phyloP scores from a whole-genome alignment of 2,888 invertebrate species.

The Villa cingulata region DNA sequence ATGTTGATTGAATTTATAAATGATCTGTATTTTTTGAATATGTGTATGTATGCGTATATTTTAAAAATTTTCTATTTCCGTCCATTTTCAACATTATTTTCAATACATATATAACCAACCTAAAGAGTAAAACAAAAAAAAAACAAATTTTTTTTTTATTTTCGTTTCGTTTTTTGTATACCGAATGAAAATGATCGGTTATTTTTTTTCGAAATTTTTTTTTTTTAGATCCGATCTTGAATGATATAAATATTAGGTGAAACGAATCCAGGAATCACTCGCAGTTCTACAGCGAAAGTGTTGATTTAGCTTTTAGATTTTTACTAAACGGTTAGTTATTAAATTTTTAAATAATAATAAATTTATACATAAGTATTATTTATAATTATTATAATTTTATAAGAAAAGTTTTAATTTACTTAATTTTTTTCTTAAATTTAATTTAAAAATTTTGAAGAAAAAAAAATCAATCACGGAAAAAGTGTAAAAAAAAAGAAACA shows the following conservation, averaged over 20 bases:
- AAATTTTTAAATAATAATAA: not conserved
- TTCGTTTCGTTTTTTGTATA: too few species aligned
- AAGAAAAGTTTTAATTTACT: slow-evolving; percentile 5
- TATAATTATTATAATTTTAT: not conserved
- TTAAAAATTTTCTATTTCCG: slow-evolving; percentile 13
- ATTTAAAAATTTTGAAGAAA: not conserved
- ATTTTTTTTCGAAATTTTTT: slow-evolving; percentile 8
- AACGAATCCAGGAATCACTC: slow-evolving; percentile 35
- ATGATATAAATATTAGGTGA: slow-evolving; percentile 37
- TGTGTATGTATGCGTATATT: slow-evolving; percentile 1
- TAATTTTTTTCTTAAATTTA: not conserved
- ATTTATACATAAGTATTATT: too few species aligned
- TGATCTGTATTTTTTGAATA: not conserved
- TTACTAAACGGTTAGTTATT: slow-evolving; percentile 29
- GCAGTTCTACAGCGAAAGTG: slow-evolving; percentile 39
- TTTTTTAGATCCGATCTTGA: slow-evolving; percentile 8
- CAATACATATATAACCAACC: not conserved
- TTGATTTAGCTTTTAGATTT: slow-evolving; percentile 32
- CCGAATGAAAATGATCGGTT: slow-evolving; percentile 9
- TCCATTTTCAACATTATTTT: slow-evolving; percentile 6
- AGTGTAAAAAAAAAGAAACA: slow-evolving; percentile 1
- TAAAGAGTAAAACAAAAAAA: too few species aligned
- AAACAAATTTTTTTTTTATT: too few species aligned
- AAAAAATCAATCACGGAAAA: not conserved
- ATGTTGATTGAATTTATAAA: too few species aligned